Evolutionary conservation across 2,797 vertebrate species (phyloP), one percentile per base, ranked within the genome.

Genomic region (Glossophaga mutica): DNA sequence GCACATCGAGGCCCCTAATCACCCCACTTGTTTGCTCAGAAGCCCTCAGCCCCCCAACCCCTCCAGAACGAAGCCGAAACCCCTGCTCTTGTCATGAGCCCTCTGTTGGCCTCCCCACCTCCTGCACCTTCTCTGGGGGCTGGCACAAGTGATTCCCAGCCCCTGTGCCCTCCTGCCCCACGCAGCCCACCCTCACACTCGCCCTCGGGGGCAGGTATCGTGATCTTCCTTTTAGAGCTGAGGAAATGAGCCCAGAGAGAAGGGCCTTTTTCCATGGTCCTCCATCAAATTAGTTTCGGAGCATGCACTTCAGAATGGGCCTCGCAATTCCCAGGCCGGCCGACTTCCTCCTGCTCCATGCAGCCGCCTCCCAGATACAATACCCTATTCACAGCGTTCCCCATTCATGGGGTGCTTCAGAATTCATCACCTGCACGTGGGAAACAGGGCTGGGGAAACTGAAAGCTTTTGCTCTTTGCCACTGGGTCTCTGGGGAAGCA

Each of bases 391-490:
- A 88, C 62, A 34, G 68, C 0, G 1, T 29, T 91, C 90, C 62
- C 87, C 22, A 22, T 92, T 95, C 91, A 85, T 14, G 16, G 44
- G 48, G 22, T 1, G 6, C 94, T 57, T 77, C 87, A 73, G 95
- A 86, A 78, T 92, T 74, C 62, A 39, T 74, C 93, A 93, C 95
- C 97, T 92, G 88, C 83, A 32, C 0, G 0, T 88, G 92, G 94
- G 85, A 96, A 88, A 70, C 0, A 0, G 59, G 42, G 52, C 90
- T 32, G 24, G 62, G 57, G 46, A 44, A 44, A 26, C 3, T 0
- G 29, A 70, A 81, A 55, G 65, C 50, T 15, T 95, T 91, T 67
- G 62, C 67, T 86, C 44, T 94, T 87, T 86, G 55, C 91, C 71
- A 10, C 2, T 34, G 18, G 68, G 29, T 44, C 52, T 90, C 86